Percentiles rank a stretch among this genome's conserved stretches.
These are phyloP conservation scores for Cryptocephalus primarius DNA, from an alignment of 2,888 invertebrate species.

Conservation along the genomic window DNA sequence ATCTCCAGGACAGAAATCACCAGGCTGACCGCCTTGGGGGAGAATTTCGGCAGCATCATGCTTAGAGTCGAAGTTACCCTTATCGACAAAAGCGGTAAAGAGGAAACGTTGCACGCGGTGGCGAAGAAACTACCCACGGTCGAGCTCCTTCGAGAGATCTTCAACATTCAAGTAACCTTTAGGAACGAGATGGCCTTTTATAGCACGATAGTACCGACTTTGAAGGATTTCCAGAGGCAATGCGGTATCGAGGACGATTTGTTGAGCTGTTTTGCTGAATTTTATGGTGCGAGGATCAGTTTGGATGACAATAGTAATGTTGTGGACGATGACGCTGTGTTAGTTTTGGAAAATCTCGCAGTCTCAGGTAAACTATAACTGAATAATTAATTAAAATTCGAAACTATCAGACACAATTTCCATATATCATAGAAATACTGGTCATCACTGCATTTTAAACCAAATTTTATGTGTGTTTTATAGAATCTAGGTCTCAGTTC, in stretches of 20 bases:
- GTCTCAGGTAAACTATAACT: conserved; percentile 22
- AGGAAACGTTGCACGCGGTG: conserved; percentile 33
- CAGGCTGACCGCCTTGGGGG: conserved; percentile 41
- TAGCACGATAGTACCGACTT: conserved; percentile 36
- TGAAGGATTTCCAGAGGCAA: conserved; percentile 39
- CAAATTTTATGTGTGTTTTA: too few species aligned
- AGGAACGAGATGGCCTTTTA: conserved; percentile 45
- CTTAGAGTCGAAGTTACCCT: conserved; percentile 33
- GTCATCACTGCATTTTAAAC: too few species aligned
- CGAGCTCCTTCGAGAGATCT: conserved; percentile 39
- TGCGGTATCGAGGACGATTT: conserved; percentile 33
- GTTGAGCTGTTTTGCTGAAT: conserved; percentile 39
- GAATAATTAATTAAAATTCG: not conserved
- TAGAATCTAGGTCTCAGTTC: too few species aligned
- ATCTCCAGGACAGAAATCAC: not conserved
- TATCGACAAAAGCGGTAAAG: not conserved
- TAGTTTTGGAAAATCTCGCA: conserved; percentile 46
- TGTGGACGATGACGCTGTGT: conserved; percentile 43
- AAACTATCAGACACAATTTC: too few species aligned
- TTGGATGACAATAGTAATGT: conserved; percentile 23
- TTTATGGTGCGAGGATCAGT: conserved; percentile 42
- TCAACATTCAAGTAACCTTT: conserved; percentile 43
- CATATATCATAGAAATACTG: too few species aligned
- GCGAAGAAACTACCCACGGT: conserved; percentile 47
- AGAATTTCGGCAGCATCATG: conserved; percentile 50